Evolutionary conservation across 2,797 vertebrate genomes (phyloP), one percentile per base, ranked within the genome.

Genomic region (Anguilla anguilla): DNA sequence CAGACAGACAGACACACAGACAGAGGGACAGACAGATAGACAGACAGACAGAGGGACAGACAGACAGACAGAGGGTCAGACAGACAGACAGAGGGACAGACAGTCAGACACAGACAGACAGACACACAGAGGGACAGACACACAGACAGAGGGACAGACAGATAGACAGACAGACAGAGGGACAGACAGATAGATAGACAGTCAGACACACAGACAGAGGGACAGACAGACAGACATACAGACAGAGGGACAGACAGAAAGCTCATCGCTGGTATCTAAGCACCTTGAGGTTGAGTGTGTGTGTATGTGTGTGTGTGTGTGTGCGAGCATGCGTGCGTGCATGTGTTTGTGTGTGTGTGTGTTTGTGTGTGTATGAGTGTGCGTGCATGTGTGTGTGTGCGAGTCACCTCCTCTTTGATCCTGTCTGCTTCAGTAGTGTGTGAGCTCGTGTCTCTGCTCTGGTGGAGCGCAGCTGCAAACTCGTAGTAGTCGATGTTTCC

Each of bases 401-500:
- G 22, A 25, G 46, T 57, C 91, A 97, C 97, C 96, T 98, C 97
- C 81, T 98, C 97, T 90, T 98, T 97, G 6, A 98, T 97, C 93
- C 97, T 97, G 94, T 97, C 97, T 0, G 97, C 97, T 0, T 98
- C 97, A 0, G 97, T 97, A 88, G 96, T 97, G 88, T 97, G 97
- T 84, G 96, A 95, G 91, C 97, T 97, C 88, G 97, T 97, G 0
- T 98, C 97, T 88, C 97, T 97, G 92, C 97, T 97, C 87, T 97
- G 97, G 86, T 98, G 97, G 83, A 98, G 95, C 59, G 97, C 97
- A n/a, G 97, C 97, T 91, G 98, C 97, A 87, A 98, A 98, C 92
- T 98, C 97, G 2, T 98, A 98, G 89, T 98, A 98, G 91, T 98
- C 97, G 17, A 98, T 98, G 91, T 98, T 97, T 88, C 97, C 97